These are phyloP conservation scores for Bergia puertoricense DNA, from an alignment of 92 coral and sea anemone species.

Conservation along the genomic window DNA sequence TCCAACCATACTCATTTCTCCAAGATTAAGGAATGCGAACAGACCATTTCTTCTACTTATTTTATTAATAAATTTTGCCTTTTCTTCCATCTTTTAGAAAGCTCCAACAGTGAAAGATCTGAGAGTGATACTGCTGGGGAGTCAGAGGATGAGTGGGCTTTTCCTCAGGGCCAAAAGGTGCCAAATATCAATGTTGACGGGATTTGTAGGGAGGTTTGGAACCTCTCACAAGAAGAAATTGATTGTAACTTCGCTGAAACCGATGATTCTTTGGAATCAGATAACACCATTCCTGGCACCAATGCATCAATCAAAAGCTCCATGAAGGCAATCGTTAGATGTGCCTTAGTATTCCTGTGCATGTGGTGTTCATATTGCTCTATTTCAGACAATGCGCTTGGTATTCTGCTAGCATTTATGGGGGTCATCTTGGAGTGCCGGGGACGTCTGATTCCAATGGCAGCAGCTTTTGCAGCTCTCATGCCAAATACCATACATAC, in stretches of 20 bases:
- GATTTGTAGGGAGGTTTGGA: conserved; percentile 46
- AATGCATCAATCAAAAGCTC: conserved; percentile 9
- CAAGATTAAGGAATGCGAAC: no score
- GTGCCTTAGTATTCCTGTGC: conserved; percentile 16
- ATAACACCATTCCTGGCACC: conserved; percentile 9
- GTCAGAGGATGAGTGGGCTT: conserved; percentile 4
- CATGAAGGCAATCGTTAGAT: neutral
- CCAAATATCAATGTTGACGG: neutral
- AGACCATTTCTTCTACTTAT: no score
- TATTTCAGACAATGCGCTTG: conserved; percentile 2
- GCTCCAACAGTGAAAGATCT: neutral
- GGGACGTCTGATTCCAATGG: neutral
- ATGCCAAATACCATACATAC: conserved; percentile 1
- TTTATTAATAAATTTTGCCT: no score
- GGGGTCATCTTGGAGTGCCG: neutral
- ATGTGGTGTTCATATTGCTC: conserved; percentile 2
- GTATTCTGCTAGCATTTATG: conserved; percentile 11
- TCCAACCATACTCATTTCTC: no score
- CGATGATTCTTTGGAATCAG: neutral
- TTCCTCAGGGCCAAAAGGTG: conserved; percentile 8
- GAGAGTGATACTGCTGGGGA: conserved; percentile 9
- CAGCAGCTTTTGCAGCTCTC: neutral
- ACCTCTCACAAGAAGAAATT: conserved; percentile 51
- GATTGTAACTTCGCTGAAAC: conserved; percentile 52
- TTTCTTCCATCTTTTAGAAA: no score